phyloP scores from a whole-genome alignment of 2,888 invertebrate species.

The Eugnorisma glareosa region DNA sequence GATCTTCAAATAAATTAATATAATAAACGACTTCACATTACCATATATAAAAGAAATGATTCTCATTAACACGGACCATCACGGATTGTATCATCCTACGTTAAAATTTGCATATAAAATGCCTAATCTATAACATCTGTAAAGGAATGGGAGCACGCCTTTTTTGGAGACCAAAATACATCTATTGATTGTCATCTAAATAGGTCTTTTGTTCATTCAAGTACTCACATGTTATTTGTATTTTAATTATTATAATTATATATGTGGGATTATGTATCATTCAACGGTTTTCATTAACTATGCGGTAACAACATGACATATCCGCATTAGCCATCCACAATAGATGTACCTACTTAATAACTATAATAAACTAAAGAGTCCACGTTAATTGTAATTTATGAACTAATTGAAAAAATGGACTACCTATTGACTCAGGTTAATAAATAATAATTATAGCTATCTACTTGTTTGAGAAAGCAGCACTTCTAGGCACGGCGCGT shows the following conservation, averaged over 20 bases:
- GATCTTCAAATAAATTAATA: constrained; percentile 56
- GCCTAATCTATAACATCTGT: constrained; percentile 43
- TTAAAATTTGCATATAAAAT: constrained; percentile 64
- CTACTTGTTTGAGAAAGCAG: no score
- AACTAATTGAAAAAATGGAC: neutral
- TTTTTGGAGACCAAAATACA: constrained; percentile 45
- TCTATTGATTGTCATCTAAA: constrained; percentile 48
- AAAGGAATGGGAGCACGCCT: constrained; percentile 48
- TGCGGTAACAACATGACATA: constrained; percentile 19
- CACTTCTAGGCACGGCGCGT: no score
- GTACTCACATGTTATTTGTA: constrained; percentile 32
- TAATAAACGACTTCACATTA: constrained; percentile 55
- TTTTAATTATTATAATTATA: constrained; percentile 40
- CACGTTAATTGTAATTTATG: neutral
- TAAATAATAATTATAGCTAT: no score
- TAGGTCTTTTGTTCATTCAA: constrained; percentile 44
- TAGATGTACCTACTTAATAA: neutral
- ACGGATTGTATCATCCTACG: constrained; percentile 62
- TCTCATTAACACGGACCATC: constrained; percentile 56
- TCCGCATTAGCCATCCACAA: constrained; percentile 31
- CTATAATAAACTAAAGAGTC: neutral
- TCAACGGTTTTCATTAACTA: constrained; percentile 21
- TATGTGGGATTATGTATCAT: constrained; percentile 38
- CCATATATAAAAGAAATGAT: constrained; percentile 62
- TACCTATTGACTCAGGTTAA: neutral